Evolutionary conservation across 2,797 vertebrate genomes (phyloP), one percentile per base, ranked within the genome.

Genomic region (Hyperoplus lanceolatus): DNA sequence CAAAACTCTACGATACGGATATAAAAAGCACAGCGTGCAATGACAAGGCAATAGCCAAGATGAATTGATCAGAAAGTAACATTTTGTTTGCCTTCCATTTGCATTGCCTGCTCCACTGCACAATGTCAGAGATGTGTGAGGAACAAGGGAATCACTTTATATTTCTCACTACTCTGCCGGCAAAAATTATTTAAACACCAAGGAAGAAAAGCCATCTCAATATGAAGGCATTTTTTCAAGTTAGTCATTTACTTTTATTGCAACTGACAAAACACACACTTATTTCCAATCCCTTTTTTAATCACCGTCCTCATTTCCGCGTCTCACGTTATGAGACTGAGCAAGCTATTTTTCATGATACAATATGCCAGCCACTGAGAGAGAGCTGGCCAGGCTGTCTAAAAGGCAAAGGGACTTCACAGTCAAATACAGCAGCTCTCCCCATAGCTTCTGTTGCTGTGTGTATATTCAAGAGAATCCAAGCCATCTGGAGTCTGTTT

Each of bases 401-500:
- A 59, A 29, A 29, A 83, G 60, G 60, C 70, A 75, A 81, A 80
- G 71, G 60, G 77, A 81, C 75, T 83, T 15, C 65, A 75, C 69
- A 70, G 71, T 75, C 59, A 85, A 89, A 89, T 71, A 79, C 87
- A 82, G 87, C 90, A 92, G 96, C 94, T 95, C 86, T 73, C 73
- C 57, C 66, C 77, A 78, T 87, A 87, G 92, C 93, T 94, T 93
- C 92, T 93, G 93, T 91, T 90, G 81, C 90, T 85, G 77, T 86
- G 84, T 93, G 88, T 94, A 90, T 91, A 90, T 90, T 84, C 87
- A 77, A 73, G 85, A 72, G 90, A 94, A 90, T 89, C 91, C 90
- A 86, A 91, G 86, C 92, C 94, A 95, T 95, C 94, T 95, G 95
- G 94, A 90, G 83, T 93, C 87, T 95, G 94, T 95, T 95, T 95